phyloP scores from a whole-genome alignment of 1,140 invertebrate species.

The Chymomyza costata region DNA sequence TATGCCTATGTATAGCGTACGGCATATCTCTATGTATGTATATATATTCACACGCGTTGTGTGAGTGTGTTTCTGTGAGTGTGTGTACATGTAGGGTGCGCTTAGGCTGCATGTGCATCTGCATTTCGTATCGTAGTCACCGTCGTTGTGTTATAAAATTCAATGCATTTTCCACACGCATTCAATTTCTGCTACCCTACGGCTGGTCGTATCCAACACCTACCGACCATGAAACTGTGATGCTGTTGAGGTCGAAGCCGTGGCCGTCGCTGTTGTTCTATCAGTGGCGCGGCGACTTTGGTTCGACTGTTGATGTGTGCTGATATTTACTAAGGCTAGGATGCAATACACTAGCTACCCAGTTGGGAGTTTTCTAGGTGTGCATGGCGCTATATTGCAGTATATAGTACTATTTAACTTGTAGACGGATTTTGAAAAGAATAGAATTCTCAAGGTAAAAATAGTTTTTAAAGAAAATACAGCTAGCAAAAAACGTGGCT shows the following conservation, averaged over 20 bases:
- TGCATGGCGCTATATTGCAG: too few species aligned
- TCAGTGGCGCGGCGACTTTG: slow-evolving; percentile 69
- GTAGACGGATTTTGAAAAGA: too few species aligned
- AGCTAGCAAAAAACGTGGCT: too few species aligned
- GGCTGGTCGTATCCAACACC: slow-evolving; percentile 8
- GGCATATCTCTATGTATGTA: background rate
- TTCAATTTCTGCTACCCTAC: slow-evolving; percentile 57
- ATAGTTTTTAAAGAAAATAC: too few species aligned
- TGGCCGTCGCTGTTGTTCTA: slow-evolving; percentile 23
- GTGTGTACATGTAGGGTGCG: slow-evolving; percentile 2
- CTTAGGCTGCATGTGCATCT: slow-evolving; percentile 54
- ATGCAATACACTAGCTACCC: too few species aligned
- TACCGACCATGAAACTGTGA: slow-evolving; percentile 9
- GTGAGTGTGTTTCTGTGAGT: slow-evolving; percentile 22
- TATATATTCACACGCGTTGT: slow-evolving; percentile 15
- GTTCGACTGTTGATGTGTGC: slow-evolving; percentile 52
- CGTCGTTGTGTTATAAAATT: slow-evolving; percentile 66
- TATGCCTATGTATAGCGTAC: too few species aligned
- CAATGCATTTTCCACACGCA: slow-evolving; percentile 67
- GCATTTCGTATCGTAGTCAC: slow-evolving; percentile 47
- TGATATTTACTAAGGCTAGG: too few species aligned
- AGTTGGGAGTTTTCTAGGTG: too few species aligned
- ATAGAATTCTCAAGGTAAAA: too few species aligned
- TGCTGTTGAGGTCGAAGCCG: slow-evolving; percentile 32
- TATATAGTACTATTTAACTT: too few species aligned